Percentiles rank a stretch among this genome's conserved stretches.
These are phyloP conservation scores for Phoeniculus purpureus DNA, from an alignment of 2,797 vertebrate species.

Conservation along the genomic window DNA sequence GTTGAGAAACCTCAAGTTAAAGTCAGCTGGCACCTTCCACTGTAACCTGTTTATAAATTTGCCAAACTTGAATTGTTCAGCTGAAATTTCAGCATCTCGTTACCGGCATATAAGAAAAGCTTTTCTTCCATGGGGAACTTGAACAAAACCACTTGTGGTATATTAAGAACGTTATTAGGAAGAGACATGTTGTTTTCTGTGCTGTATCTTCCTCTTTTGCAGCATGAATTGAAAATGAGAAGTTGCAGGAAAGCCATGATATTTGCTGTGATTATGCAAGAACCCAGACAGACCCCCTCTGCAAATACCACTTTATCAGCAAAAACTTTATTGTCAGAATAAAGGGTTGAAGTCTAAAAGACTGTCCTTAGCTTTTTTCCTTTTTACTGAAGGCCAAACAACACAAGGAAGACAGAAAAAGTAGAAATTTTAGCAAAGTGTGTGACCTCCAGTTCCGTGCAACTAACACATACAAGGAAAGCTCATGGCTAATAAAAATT, in stretches of 20 bases:
- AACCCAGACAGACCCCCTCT: not conserved
- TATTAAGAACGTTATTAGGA: not conserved
- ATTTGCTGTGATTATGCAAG: not conserved
- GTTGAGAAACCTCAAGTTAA: not conserved
- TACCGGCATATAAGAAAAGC: not conserved
- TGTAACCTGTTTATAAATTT: not conserved
- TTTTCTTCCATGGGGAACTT: not conserved
- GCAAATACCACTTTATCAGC: not conserved
- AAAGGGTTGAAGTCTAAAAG: not conserved
- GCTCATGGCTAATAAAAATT: not conserved
- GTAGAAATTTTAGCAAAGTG: not conserved
- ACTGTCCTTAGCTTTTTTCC: not conserved
- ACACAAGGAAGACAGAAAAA: not conserved
- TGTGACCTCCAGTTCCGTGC: not conserved
- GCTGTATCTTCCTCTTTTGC: not conserved
- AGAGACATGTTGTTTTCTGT: not conserved
- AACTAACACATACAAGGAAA: not conserved
- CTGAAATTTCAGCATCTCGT: not conserved
- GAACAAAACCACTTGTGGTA: not conserved
- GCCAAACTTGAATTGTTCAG: not conserved
- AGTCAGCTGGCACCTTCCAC: not conserved
- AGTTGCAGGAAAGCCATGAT: not conserved
- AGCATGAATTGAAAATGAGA: constrained; percentile 10
- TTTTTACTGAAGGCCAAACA: not conserved
- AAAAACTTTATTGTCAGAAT: not conserved